These are phyloP conservation scores for Melikaiella ostensackeni DNA, from an alignment of 2,888 invertebrate species.

Conservation along the genomic window DNA sequence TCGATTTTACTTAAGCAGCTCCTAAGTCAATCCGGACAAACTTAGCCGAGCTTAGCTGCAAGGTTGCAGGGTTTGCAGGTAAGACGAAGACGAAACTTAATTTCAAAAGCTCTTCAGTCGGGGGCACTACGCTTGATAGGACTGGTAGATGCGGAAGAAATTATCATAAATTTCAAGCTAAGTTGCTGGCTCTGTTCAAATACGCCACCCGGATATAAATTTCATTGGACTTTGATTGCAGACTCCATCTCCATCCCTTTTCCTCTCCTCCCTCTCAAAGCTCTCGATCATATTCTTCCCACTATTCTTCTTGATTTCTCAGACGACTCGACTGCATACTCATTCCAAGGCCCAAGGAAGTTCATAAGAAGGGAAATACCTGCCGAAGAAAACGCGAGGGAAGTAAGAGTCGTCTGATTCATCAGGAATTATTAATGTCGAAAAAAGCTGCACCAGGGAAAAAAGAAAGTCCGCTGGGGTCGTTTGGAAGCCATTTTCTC, in stretches of 20 bases:
- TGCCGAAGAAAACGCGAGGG: conserved; percentile 2
- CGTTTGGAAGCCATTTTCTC: conserved; percentile 44
- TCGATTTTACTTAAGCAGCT: not conserved
- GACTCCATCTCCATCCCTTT: conserved; percentile 52
- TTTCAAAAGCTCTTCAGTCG: conserved; percentile 56
- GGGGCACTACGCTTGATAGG: conserved; percentile 50
- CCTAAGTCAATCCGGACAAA: conserved; percentile 20
- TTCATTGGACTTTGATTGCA: conserved; percentile 66
- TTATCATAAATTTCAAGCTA: conserved; percentile 63
- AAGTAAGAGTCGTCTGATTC: conserved; percentile 33
- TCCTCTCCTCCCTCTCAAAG: conserved; percentile 10
- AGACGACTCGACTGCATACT: conserved; percentile 44
- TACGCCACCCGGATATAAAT: conserved; percentile 61
- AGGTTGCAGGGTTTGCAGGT: not conserved
- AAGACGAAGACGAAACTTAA: conserved; percentile 54
- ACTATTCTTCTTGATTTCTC: conserved; percentile 46
- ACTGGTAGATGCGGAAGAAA: conserved; percentile 56
- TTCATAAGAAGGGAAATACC: conserved; percentile 38
- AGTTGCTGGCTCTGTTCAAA: conserved; percentile 55
- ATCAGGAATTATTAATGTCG: conserved; percentile 44
- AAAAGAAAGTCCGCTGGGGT: conserved; percentile 31
- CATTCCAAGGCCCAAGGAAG: conserved; percentile 16
- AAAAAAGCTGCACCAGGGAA: conserved; percentile 45
- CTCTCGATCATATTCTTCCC: conserved; percentile 42
- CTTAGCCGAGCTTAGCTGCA: conserved; percentile 10